Evolutionary conservation across 2,888 invertebrate genomes (phyloP), one percentile per base, ranked within the genome.

Genomic region (Aproaerema taeniolella): DNA sequence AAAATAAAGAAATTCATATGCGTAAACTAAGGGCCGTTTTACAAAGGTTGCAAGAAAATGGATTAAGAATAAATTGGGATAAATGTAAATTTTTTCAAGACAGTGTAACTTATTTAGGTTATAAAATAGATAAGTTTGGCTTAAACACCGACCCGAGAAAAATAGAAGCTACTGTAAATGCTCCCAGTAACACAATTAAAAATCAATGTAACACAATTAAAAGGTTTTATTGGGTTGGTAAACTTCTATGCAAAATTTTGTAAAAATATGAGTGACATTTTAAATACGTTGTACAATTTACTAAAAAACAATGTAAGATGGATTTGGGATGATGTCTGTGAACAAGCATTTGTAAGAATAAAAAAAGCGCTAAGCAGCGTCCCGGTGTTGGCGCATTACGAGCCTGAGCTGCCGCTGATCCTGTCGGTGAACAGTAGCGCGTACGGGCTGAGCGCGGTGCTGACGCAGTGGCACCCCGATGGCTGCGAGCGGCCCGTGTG

Each of bases 401-500:
- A 40, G 14, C 35, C 34, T 3, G n/a, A 9, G 4, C 25, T 38
- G 14, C 50, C 47, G 4, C 17, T 52, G 2, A 37, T 57, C 1
- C 15, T 54, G 12, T 39, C 48, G 0, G 42, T 50, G n/a, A n/a
- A n/a, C n/a, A n/a, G n/a, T n/a, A n/a, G n/a, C n/a, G n/a, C n/a
- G n/a, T n/a, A n/a, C n/a, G 51, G 52, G 4, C 24, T 52, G 11
- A 51, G 52, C 11, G 42, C 46, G 0, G 49, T 52, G 20, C 43
- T 58, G 7, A 34, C 53, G 26, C 56, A 55, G 25, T 30, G 39
- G 1, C 42, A 46, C 38, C 35, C 42, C 1, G 49, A 50, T 56
- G 34, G 55, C 59, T 10, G 55, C 62, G 13, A 53, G 55, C 35
- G 43, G 6, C 45, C 45, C 9, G 46, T 50, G 26, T 37, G 43